Conservation (phyloP, 2,888 invertebrate species). For the Plusia festucae region DNA sequence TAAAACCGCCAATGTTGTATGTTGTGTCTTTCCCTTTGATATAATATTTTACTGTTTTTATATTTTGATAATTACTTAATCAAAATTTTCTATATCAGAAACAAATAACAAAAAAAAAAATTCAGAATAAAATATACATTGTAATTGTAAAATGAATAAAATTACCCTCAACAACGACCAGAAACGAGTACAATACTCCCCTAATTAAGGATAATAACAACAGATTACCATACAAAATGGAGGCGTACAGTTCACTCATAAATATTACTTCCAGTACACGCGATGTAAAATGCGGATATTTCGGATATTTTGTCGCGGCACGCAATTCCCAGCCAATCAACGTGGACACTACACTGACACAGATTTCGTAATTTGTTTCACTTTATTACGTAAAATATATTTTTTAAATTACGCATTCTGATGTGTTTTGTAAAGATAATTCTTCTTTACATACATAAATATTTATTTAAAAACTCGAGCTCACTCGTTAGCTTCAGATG, state of each 20-base stretch:
- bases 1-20: too few relatives aligned
- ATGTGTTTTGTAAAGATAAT: too few relatives aligned
- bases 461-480: too few relatives aligned
- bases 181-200: constrained; percentile 29
- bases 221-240: constrained; percentile 51
- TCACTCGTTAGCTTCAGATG: too few relatives aligned
- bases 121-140: neutral
- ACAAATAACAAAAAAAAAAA: too few relatives aligned
- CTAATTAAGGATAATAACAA: constrained; percentile 45
- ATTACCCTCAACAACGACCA: neutral
- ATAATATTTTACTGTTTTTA: too few relatives aligned
- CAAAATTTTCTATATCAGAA: too few relatives aligned
- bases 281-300: constrained; percentile 28
- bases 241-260: constrained; percentile 29
- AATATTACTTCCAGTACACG: constrained; percentile 35
- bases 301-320: constrained; percentile 22
- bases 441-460: too few relatives aligned
- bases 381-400: neutral
- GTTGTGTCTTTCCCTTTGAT: too few relatives aligned
- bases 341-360: constrained; percentile 16
- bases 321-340: constrained; percentile 40
- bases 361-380: constrained; percentile 23
- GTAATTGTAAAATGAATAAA: neutral
- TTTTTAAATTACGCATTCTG: neutral
- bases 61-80: too few relatives aligned